Evolutionary conservation across 2,113 vertebrate genomes (phyloP).

Genomic region (Pipa parva): DNA sequence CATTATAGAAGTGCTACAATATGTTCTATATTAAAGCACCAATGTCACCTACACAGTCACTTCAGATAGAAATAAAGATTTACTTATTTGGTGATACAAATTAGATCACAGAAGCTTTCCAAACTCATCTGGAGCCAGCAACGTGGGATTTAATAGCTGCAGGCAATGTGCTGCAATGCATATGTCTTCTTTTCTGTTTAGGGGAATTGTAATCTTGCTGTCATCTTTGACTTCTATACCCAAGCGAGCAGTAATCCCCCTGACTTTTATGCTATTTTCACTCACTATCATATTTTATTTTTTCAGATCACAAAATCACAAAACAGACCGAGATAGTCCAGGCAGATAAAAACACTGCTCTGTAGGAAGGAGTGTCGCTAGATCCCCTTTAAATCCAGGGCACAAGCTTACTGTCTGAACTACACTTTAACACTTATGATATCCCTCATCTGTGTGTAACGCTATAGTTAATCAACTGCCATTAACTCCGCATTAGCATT

Average conservation of each 20-base stretch:
- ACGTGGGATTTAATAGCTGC: not conserved
- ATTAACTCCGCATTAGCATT: too few relatives aligned
- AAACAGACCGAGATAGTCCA: too few relatives aligned
- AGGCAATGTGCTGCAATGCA: slow-evolving; percentile 15
- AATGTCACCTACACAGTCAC: slow-evolving; percentile 25
- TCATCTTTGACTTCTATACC: slow-evolving; percentile 12
- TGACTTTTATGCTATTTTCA: not conserved
- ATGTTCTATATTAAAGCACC: not conserved
- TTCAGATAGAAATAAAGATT: slow-evolving; percentile 14
- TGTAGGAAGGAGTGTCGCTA: too few relatives aligned
- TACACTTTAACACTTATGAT: too few relatives aligned
- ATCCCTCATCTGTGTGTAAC: too few relatives aligned
- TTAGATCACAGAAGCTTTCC: slow-evolving; percentile 4
- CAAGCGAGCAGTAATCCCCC: slow-evolving; percentile 8
- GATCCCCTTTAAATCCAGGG: too few relatives aligned
- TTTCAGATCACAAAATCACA: too few relatives aligned
- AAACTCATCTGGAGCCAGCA: not conserved
- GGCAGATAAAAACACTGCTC: too few relatives aligned
- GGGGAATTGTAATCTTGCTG: slow-evolving; percentile 20
- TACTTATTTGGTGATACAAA: slow-evolving; percentile 27
- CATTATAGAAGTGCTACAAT: too few relatives aligned
- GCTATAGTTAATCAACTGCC: too few relatives aligned
- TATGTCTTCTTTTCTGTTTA: slow-evolving; percentile 1
- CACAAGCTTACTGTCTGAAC: too few relatives aligned
- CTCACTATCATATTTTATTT: too few relatives aligned